Conservation (phyloP, 1,140 invertebrate species). For the Eumeta japonica region DNA sequence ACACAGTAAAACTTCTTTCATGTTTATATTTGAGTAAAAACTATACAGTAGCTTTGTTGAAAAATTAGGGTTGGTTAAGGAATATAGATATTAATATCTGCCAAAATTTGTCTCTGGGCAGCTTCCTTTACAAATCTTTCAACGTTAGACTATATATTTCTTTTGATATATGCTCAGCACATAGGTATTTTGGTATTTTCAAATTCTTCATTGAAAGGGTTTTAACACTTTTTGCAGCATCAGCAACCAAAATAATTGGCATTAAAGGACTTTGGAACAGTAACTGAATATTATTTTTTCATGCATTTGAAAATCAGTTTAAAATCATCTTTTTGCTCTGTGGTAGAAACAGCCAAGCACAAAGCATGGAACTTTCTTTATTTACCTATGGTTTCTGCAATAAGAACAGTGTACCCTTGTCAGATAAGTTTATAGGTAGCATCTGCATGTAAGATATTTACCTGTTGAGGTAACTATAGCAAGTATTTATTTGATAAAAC, state of each 20-base stretch:
- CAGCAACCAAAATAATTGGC: constrained; percentile 10
- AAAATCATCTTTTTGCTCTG: constrained; percentile 12
- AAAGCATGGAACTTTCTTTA: constrained; percentile 14
- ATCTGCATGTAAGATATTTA: constrained; percentile 13
- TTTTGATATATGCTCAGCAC: too few species aligned
- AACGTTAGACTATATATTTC: too few species aligned
- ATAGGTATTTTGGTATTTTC: too few species aligned
- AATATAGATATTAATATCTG: too few species aligned
- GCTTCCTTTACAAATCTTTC: too few species aligned
- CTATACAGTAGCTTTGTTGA: too few species aligned
- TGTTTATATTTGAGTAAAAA: too few species aligned
- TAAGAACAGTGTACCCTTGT: constrained; percentile 15
- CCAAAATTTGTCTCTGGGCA: too few species aligned
- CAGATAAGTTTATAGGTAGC: constrained; percentile 20
- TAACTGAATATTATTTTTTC: constrained; percentile 4
- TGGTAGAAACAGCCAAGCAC: constrained; percentile 11
- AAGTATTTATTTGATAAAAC: constrained; percentile 12
- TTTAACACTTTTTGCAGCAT: constrained; percentile 11
- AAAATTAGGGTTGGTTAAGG: too few species aligned
- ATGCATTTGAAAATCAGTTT: constrained; percentile 9
- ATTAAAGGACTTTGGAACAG: constrained; percentile 9
- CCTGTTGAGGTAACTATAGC: constrained; percentile 5
- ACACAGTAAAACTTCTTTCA: too few species aligned
- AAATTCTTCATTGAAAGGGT: too few species aligned
- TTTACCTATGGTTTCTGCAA: constrained; percentile 17